A percentile compares a stretch with the other conserved stretches of the same genome.
phyloP scores from a whole-genome alignment of 2,888 invertebrate genomes.

The Erannis defoliaria region DNA sequence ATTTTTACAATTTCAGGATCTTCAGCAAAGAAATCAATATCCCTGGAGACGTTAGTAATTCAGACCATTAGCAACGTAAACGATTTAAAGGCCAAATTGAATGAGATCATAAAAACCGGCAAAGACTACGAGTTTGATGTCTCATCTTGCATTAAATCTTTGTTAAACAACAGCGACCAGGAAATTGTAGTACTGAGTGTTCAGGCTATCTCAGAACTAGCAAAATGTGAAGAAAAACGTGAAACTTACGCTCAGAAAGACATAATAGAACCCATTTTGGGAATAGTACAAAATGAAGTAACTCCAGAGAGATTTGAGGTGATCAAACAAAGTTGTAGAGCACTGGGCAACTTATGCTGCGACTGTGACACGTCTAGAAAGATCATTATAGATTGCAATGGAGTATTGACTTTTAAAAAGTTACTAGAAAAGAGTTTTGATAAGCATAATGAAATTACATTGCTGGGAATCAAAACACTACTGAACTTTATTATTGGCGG shows the following conservation, averaged over 20 bases:
- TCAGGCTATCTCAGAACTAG: constrained; percentile 93
- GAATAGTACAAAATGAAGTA: constrained; percentile 76
- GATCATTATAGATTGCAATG: constrained; percentile 78
- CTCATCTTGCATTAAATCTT: constrained; percentile 72
- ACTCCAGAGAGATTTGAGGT: constrained; percentile 80
- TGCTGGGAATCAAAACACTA: constrained; percentile 90
- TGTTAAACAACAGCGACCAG: constrained; percentile 76
- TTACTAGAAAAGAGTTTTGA: constrained; percentile 69
- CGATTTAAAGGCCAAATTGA: constrained; percentile 78
- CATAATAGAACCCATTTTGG: constrained; percentile 86
- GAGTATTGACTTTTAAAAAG: constrained; percentile 78
- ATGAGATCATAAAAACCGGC: constrained; percentile 75
- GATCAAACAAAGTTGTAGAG: constrained; percentile 92
- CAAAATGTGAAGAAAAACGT: constrained; percentile 92
- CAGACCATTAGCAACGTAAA: constrained; percentile 72
- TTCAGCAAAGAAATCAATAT: constrained; percentile 73
- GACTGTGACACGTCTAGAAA: constrained; percentile 91
- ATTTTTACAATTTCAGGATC: constrained; percentile 57
- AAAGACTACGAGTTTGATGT: constrained; percentile 80
- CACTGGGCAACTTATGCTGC: constrained; percentile 95
- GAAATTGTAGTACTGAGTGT: constrained; percentile 86
- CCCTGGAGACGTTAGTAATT: constrained; percentile 74
- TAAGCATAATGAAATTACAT: constrained; percentile 83
- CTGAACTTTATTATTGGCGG: constrained; percentile 93
- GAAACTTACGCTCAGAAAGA: constrained; percentile 89